Conservation (phyloP, 1,140 invertebrate species). For the Neodiprion fabricii region DNA sequence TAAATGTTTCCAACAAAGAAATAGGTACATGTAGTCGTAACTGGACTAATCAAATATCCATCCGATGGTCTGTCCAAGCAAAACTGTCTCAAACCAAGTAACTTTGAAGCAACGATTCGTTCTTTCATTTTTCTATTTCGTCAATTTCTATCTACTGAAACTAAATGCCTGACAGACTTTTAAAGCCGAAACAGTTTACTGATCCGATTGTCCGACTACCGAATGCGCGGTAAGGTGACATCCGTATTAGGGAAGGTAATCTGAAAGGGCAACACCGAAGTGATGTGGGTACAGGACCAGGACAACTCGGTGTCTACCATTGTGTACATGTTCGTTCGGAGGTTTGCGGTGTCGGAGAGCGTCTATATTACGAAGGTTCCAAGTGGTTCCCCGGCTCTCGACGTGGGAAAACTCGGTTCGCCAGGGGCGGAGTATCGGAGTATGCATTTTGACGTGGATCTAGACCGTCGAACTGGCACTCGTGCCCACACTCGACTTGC, state of each 20-base stretch:
- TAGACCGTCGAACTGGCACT: constrained; percentile 1
- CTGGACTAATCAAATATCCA: no score
- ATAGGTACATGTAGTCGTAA: no score
- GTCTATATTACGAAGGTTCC: not conserved
- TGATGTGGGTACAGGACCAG: not conserved
- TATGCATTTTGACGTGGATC: not conserved
- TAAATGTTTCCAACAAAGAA: no score
- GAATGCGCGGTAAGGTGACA: no score
- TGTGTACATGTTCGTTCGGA: not conserved
- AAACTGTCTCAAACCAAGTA: no score
- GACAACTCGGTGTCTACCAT: not conserved
- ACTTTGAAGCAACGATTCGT: no score
- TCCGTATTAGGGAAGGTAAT: constrained; percentile 30
- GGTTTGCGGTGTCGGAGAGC: not conserved
- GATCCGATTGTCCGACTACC: no score
- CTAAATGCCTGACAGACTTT: no score
- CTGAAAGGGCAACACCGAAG: constrained; percentile 36
- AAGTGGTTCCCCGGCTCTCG: not conserved
- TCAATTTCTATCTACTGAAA: no score
- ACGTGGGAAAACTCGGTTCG: not conserved
- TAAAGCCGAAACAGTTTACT: no score
- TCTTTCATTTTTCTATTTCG: no score
- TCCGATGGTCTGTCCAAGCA: no score
- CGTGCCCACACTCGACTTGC: not conserved
- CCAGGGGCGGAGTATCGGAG: not conserved